Conservation (phyloP, 2,888 invertebrate genomes). For the Andrena hattorfiana region DNA sequence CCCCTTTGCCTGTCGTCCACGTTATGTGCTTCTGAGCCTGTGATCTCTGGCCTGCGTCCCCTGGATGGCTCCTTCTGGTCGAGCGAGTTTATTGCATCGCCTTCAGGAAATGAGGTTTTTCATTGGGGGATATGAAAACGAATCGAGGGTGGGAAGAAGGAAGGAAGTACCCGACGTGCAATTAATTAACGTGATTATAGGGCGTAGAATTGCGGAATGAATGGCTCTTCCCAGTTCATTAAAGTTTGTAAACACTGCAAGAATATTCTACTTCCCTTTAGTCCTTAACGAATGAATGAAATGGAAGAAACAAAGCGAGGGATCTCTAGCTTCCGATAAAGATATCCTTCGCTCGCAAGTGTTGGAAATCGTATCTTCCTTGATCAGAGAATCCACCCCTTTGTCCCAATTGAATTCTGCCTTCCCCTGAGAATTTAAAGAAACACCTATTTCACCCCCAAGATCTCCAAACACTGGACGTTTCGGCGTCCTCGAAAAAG, state of each 20-base stretch:
- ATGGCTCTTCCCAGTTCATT: constrained; percentile 30
- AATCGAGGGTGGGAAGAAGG: neutral
- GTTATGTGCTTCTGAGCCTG: neutral
- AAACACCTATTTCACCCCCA: neutral
- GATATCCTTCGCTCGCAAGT: too few species aligned
- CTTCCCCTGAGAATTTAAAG: too few species aligned
- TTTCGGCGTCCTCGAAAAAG: neutral
- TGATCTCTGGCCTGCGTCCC: neutral
- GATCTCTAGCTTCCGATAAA: too few species aligned
- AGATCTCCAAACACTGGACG: too few species aligned
- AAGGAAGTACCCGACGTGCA: constrained; percentile 4
- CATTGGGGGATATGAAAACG: constrained; percentile 26
- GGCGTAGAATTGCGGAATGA: constrained; percentile 33
- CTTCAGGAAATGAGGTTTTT: constrained; percentile 23
- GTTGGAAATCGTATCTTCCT: too few species aligned
- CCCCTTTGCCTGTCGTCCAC: neutral
- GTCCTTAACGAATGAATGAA: too few species aligned
- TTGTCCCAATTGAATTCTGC: too few species aligned
- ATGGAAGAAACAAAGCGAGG: too few species aligned
- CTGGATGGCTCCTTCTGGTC: too few species aligned
- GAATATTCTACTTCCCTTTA: too few species aligned
- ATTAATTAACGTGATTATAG: constrained; percentile 55
- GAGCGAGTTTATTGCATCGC: too few species aligned
- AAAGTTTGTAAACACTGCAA: constrained; percentile 4
- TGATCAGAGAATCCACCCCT: too few species aligned